A percentile compares a stretch with the other conserved stretches of the same genome.
Conservation (phyloP, 2,797 vertebrate genomes). For the Rhinichthys osculus region DNA sequence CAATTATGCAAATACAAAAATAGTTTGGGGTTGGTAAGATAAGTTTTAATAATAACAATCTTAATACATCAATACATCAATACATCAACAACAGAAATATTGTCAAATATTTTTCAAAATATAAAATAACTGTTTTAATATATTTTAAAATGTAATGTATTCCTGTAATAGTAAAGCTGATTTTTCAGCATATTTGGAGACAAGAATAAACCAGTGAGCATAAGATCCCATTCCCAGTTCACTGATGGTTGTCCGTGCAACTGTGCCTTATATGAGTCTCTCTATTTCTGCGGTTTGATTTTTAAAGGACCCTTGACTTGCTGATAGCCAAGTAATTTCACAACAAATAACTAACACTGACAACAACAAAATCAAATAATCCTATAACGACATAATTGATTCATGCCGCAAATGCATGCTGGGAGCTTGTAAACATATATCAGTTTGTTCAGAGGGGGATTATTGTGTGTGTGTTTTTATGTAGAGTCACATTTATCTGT, state of each 20-base stretch:
- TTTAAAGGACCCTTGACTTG: not conserved
- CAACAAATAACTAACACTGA: not conserved
- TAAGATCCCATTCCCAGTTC: not conserved
- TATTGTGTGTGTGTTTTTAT: not conserved
- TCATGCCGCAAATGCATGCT: not conserved
- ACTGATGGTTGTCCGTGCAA: not conserved
- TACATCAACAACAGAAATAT: too few species aligned
- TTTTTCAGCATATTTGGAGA: too few species aligned
- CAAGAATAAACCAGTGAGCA: not conserved
- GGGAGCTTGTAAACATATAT: not conserved
- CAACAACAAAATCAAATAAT: constrained; percentile 4
- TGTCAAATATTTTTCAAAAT: too few species aligned
- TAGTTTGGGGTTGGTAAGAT: too few species aligned
- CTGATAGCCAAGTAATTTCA: not conserved
- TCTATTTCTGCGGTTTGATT: not conserved
- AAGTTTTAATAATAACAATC: too few species aligned
- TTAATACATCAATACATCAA: too few species aligned
- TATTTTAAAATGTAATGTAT: too few species aligned
- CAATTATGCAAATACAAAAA: too few species aligned
- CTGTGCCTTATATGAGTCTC: not conserved
- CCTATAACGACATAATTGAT: not conserved
- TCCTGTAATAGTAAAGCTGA: too few species aligned
- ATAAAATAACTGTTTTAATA: too few species aligned
- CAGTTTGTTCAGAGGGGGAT: too few species aligned
- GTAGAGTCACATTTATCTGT: not conserved